phyloP scores from a whole-genome alignment of 92 coral and sea anemone genomes.

The Porites evermanni region DNA sequence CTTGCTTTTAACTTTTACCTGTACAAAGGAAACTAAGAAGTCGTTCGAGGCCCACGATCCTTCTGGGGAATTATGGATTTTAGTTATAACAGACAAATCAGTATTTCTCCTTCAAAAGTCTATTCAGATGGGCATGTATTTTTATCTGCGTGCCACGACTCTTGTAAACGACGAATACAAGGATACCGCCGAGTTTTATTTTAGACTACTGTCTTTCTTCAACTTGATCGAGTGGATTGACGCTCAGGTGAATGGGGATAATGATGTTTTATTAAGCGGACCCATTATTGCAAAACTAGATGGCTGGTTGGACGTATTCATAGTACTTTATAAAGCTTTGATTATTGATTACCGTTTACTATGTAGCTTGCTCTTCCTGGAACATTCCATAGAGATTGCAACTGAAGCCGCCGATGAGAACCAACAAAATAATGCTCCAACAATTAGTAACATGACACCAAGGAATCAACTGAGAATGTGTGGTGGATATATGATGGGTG shows the following conservation, averaged over 20 bases:
- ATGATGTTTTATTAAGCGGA: conserved; percentile 44
- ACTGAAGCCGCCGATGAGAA: background rate
- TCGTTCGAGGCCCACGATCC: background rate
- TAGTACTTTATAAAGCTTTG: conserved; percentile 51
- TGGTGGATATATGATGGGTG: conserved; percentile 46
- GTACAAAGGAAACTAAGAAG: background rate
- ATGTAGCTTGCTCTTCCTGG: conserved; percentile 64
- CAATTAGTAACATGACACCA: conserved; percentile 2
- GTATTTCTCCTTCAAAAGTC: conserved; percentile 39
- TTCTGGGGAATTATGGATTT: background rate
- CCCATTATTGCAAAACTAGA: conserved; percentile 4
- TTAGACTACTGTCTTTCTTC: conserved; percentile 51
- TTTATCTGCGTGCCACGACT: conserved; percentile 31
- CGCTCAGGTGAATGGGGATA: conserved; percentile 52
- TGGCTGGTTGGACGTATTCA: conserved; percentile 21
- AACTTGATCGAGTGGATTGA: conserved; percentile 80
- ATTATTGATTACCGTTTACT: conserved; percentile 67
- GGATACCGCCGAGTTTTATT: conserved; percentile 40
- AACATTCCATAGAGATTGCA: conserved; percentile 54
- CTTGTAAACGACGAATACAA: background rate
- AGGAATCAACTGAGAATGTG: conserved; percentile 17
- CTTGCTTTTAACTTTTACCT: background rate
- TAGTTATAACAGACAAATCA: background rate
- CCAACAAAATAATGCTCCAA: background rate
- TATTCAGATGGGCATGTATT: conserved; percentile 27